A percentile compares a stretch with the other conserved stretches of the same genome.
Evolutionary conservation across 2,888 invertebrate genomes (phyloP).

Genomic region (Spodoptera exigua): DNA sequence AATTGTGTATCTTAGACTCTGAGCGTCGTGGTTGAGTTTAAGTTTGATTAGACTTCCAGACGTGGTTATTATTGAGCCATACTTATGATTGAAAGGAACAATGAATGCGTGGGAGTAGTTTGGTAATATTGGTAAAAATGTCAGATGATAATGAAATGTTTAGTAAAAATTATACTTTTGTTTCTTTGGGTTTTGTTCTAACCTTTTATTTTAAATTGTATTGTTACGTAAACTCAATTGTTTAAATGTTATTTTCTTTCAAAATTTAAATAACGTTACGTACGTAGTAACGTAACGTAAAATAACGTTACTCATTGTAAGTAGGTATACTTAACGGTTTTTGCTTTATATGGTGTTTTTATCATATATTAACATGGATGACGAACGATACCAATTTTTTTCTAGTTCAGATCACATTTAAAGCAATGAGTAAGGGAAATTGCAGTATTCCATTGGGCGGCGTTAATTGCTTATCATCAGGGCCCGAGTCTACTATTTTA

Average conservation of each 20-base stretch:
- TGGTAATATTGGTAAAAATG: slow-evolving; percentile 77
- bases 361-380: no score
- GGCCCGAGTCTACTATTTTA: no score
- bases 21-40: slow-evolving; percentile 23
- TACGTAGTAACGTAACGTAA: no score
- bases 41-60: not conserved
- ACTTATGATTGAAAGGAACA: slow-evolving; percentile 68
- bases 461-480: no score
- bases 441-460: no score
- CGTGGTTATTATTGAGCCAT: slow-evolving; percentile 42
- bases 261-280: no score
- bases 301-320: no score
- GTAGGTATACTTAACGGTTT: no score
- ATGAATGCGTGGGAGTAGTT: slow-evolving; percentile 75
- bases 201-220: slow-evolving; percentile 35
- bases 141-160: slow-evolving; percentile 64
- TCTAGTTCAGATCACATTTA: no score
- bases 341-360: no score
- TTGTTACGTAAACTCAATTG: slow-evolving; percentile 33
- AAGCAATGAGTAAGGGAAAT: no score
- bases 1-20: slow-evolving; percentile 29
- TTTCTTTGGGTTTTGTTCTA: slow-evolving; percentile 29
- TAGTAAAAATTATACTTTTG: slow-evolving; percentile 62
- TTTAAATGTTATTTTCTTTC: not conserved
- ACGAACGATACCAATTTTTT: no score